Evolutionary conservation across 2,888 invertebrate genomes (phyloP), one percentile per base, ranked within the genome.

Genomic region (Napeogenes inachia): DNA sequence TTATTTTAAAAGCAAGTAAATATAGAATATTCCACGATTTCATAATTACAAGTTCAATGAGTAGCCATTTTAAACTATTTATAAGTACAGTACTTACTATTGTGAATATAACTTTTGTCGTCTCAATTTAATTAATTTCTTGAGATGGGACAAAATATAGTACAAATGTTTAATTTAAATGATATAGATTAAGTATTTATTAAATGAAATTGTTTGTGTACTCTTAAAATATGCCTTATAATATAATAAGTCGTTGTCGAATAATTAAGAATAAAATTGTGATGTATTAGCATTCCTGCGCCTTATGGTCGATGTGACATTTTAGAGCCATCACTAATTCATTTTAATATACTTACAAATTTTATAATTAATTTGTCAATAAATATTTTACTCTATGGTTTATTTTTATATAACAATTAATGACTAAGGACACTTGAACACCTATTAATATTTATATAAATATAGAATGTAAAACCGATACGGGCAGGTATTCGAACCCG

Each of bases 271-370:
- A 50, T 50, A 4, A 45, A 56, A 70, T 68, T 78, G 78, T 79
- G 76, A 76, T 79, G 67, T 72, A 62, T 66, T 63, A 73, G 80
- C 82, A 83, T 83, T 83, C 83, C 83, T 72, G 73, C 76, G 73
- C 74, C 74, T 75, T 73, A 72, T 69, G 68, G 64, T 60, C 21
- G 21, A 65, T 66, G 75, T 79, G 76, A 75, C 76, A 75, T 75
- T 76, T 69, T n/a, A 21, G 50, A 50, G 30, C n/a, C n/a, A 47
- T 47, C n/a, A 13, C 10, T 50, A 8, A 50, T 30, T 30, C 50
- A 30, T 50, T 50, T 12, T 30, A 30, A 10, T 50, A 50, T 30
- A 50, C 6, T 50, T 10, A 50, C 6, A 30, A 50, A 10, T 50
- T 50, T 50, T 50, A 50, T 50, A 47, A 13, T 13, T n/a, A 47